These are phyloP conservation scores for Aphodius granarius DNA, from an alignment of 2,888 invertebrate genomes.

Conservation along the genomic window DNA sequence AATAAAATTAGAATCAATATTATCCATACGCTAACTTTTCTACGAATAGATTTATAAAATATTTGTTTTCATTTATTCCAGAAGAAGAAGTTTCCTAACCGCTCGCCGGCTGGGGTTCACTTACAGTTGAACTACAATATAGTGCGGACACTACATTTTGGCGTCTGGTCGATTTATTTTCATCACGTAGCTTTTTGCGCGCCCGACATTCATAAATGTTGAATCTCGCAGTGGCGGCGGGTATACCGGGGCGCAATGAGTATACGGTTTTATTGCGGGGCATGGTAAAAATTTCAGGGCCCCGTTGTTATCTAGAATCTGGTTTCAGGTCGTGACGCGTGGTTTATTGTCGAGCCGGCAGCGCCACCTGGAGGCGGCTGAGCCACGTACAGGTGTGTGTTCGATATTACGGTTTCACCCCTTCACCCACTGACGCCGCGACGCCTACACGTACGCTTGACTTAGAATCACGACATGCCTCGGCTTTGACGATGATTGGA, in stretches of 20 bases:
- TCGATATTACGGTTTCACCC: slow-evolving; percentile 26
- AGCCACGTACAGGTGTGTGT: slow-evolving; percentile 29
- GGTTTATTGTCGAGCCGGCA: slow-evolving; percentile 33
- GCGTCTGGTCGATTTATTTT: neutral
- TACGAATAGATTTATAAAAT: too few relatives aligned
- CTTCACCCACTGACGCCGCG: neutral
- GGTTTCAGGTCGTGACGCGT: slow-evolving; percentile 35
- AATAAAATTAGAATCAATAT: neutral
- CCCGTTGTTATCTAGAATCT: slow-evolving; percentile 37
- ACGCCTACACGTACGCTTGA: neutral
- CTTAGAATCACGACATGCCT: neutral
- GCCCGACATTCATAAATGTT: slow-evolving; percentile 39
- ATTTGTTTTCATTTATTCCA: neutral
- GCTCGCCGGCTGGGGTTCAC: neutral
- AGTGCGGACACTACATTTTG: neutral
- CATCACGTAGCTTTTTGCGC: slow-evolving; percentile 31
- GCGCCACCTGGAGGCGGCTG: slow-evolving; percentile 27
- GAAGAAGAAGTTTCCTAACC: neutral
- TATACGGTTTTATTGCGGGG: slow-evolving; percentile 36
- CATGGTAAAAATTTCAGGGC: slow-evolving; percentile 38
- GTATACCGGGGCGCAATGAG: slow-evolving; percentile 27
- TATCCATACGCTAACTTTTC: neutral
- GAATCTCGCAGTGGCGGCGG: slow-evolving; percentile 37
- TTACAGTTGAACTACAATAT: neutral
- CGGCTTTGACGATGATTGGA: slow-evolving; percentile 11